Evolutionary conservation across 2,797 vertebrate species (phyloP).

Genomic region (Cottoperca gobio): DNA sequence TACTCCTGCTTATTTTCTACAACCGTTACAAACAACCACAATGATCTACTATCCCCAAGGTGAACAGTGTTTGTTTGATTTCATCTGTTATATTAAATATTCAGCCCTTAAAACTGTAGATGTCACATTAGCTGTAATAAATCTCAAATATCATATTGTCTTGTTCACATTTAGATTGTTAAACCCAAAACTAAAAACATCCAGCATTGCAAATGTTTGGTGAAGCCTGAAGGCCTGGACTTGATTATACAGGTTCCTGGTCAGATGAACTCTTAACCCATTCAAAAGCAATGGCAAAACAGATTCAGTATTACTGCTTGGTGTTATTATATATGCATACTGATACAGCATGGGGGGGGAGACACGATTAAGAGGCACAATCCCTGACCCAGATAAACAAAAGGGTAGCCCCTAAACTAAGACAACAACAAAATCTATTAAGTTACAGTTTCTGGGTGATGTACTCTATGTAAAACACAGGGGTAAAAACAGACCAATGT

Average conservation of each 20-base stretch:
- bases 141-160: background rate
- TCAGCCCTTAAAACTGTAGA: background rate
- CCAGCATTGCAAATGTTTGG: background rate
- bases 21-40: background rate
- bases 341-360: background rate
- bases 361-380: constrained; percentile 31
- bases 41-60: background rate
- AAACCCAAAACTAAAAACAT: background rate
- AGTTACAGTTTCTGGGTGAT: background rate
- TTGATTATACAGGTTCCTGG: background rate
- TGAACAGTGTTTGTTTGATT: background rate
- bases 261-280: background rate
- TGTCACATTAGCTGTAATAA: no score
- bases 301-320: background rate
- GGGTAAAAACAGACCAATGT: background rate
- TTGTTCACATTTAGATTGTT: background rate
- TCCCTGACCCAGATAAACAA: constrained; percentile 66
- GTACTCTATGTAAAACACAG: background rate
- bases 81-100: background rate
- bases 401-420: constrained; percentile 6
- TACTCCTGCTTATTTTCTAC: background rate
- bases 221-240: background rate
- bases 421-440: constrained; percentile 2
- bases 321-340: constrained; percentile 14
- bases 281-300: background rate